Base-by-base conservation (phyloP, 2,797 vertebrate genomes). In the Odontamblyopus rebecca region DNA sequence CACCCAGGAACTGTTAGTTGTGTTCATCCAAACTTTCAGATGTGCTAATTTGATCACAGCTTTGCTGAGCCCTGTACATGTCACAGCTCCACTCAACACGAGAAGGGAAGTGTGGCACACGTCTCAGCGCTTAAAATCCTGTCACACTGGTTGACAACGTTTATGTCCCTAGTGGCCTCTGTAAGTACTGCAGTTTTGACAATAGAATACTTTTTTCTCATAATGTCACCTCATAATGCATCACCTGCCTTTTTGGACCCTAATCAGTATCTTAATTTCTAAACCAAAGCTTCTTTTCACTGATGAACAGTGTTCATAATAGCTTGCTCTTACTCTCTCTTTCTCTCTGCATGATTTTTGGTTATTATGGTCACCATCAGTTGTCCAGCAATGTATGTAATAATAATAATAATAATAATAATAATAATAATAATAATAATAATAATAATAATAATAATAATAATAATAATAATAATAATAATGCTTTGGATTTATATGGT, bases 21-120 rank as follows among this genome's bases (percentile, higher is more conserved):
- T 77, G 61, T 73, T 75, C 74, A 65, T 32, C 54, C 71, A 27
- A 72, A 72, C 64, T 82, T 82, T 79, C 77, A 78, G 73, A 84
- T 73, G 79, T 85, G 84, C 72, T 83, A 86, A 89, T 88, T 77
- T 79, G 76, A 87, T 83, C 73, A 83, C 72, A 69, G 65, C 53
- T 82, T 59, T 51, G 69, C 61, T n/a, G 71, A 80, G 68, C 72
- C 62, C 50, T 27, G 18, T 61, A 54, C 53, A 68, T 64, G 61
- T 81, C 77, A 75, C 80, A 80, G 72, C 53, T 62, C 73, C 78
- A 82, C 61, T 70, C 72, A 27, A 15, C 61, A 66, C 51, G 63
- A 19, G 60, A 32, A 30, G 7, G 44, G 71, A 50, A 73, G 73
- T 18, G 66, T 8, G 3, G 69, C 57, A 62, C 13, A 12, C 44